A percentile compares a stretch with the other conserved stretches of the same genome.
These are phyloP conservation scores for Cydia splendana DNA, from an alignment of 1,140 invertebrate genomes.

Conservation along the genomic window DNA sequence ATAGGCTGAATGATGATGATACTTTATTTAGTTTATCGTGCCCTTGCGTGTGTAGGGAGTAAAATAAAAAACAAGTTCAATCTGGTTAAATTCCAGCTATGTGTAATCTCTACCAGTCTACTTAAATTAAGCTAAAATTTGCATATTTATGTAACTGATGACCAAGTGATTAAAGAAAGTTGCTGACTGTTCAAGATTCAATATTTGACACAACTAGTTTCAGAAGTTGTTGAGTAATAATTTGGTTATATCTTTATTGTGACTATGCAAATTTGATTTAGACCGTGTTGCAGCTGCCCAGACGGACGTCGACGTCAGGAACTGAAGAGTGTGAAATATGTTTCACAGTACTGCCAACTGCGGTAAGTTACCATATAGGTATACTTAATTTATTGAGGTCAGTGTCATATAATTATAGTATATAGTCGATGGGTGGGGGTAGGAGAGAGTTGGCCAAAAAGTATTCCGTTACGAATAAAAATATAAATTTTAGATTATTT, in stretches of 20 bases:
- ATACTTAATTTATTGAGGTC: neutral
- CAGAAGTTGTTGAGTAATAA: neutral
- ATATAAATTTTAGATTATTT: neutral
- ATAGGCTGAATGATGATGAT: no score
- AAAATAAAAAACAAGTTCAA: no score
- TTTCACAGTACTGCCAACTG: slow-evolving; percentile 88
- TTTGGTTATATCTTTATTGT: neutral
- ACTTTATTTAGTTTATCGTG: no score
- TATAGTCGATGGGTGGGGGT: neutral
- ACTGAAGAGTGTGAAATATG: slow-evolving; percentile 97
- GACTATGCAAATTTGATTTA: slow-evolving; percentile 11
- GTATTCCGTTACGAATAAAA: neutral
- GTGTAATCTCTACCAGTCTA: no score
- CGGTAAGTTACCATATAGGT: slow-evolving; percentile 82
- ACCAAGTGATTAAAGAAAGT: no score
- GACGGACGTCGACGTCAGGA: slow-evolving; percentile 82
- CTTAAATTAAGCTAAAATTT: no score
- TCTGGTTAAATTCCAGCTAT: no score
- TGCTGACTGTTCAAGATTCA: no score
- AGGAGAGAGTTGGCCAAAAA: neutral
- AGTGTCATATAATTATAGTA: no score
- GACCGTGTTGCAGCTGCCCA: slow-evolving; percentile 63
- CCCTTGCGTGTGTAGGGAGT: no score
- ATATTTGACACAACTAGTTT: neutral
- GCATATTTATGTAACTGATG: no score